Evolutionary conservation across 2,113 vertebrate species (phyloP), one percentile per base, ranked within the genome.

Genomic region (Setophaga kirtlandii): DNA sequence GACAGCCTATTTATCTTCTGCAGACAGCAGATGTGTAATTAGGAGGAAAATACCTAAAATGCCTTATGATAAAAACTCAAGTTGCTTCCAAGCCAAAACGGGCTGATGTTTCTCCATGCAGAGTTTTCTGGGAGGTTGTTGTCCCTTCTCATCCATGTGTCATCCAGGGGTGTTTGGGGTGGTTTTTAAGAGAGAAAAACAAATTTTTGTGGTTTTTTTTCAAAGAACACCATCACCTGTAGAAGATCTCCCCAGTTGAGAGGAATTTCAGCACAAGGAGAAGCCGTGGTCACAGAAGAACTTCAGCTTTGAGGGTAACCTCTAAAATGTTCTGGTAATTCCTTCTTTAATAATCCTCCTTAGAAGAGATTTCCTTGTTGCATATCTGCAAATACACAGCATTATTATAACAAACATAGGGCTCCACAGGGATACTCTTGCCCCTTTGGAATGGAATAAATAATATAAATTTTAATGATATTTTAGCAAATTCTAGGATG

Each of bases 401-500:
- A 62, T 49, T 63, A 50, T 63, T 35, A 46, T 16, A 82, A 77
- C 23, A 56, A 85, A 91, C 7, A 93, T n/a, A n/a, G 56, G 31
- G 37, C 55, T 94, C 89, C 70, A 15, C 7, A 8, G 64, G 68
- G 65, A 75, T 56, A 53, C 62, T 67, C 27, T 25, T 59, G 44
- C 50, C 30, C 47, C 28, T 74, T 93, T 52, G 70, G 76, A 68
- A 78, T 47, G 42, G 44, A 68, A 90, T 74, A 75, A 94, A 84
- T 92, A 90, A 60, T 37, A 91, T 41, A 60, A 91, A 88, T 68
- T 82, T 93, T 77, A 91, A 92, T 74, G 70, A 18, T 87, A 63
- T 84, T 94, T 86, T 90, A 84, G 63, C 84, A 95, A 97, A 94
- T 81, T n/a, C 18, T 73, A 1, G 33, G 41, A 28, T 88, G 50